phyloP scores from a whole-genome alignment of 2,888 invertebrate genomes.

The Seira musarum region DNA sequence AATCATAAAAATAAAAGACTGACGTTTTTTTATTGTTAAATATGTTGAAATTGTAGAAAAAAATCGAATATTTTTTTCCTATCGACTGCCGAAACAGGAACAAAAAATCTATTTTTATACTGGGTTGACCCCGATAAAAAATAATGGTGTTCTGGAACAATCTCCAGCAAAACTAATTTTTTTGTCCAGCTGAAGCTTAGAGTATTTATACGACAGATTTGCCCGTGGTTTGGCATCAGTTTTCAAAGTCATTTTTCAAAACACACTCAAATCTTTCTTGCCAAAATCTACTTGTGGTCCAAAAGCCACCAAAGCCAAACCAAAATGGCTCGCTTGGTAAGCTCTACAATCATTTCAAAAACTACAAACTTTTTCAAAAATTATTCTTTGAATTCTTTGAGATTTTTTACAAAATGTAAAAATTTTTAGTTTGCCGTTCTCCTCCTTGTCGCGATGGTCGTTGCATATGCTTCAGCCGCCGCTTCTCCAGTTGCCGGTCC shows the following conservation, averaged over 20 bases:
- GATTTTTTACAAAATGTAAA: neutral
- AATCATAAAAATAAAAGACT: too few relatives aligned
- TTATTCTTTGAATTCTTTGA: neutral
- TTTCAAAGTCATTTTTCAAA: constrained; percentile 24
- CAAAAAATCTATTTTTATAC: too few relatives aligned
- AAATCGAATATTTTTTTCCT: too few relatives aligned
- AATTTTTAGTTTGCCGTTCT: constrained; percentile 30
- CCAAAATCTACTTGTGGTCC: constrained; percentile 29
- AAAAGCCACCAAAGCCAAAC: constrained; percentile 32
- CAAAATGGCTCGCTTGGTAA: constrained; percentile 45
- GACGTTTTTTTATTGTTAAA: too few relatives aligned
- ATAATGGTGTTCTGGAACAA: too few relatives aligned
- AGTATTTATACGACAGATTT: constrained; percentile 13
- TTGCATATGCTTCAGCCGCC: constrained; percentile 33
- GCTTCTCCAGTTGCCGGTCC: constrained; percentile 35
- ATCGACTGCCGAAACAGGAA: too few relatives aligned
- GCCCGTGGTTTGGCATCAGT: constrained; percentile 30
- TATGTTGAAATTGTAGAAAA: too few relatives aligned
- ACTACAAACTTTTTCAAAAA: too few relatives aligned
- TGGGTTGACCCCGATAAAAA: too few relatives aligned
- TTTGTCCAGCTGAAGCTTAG: too few relatives aligned
- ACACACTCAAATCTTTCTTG: constrained; percentile 28
- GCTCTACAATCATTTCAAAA: too few relatives aligned
- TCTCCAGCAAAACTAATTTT: too few relatives aligned
- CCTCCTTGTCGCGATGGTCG: constrained; percentile 40